These are phyloP conservation scores for Magallana nippona DNA, from an alignment of 2,888 invertebrate species.

Conservation along the genomic window DNA sequence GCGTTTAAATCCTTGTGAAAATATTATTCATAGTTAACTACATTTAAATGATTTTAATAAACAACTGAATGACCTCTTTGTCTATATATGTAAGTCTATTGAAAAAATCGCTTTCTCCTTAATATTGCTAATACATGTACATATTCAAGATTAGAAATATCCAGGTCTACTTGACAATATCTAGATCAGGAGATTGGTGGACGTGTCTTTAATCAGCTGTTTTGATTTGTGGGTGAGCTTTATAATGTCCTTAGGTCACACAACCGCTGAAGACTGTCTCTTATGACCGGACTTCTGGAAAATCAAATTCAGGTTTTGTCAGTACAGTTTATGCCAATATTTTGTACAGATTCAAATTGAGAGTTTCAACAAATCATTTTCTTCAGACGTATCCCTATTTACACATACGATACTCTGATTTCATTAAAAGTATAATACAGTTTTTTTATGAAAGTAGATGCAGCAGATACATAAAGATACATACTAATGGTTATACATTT, in stretches of 20 bases:
- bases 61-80: too few species aligned
- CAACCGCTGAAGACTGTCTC: not conserved
- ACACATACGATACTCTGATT: too few species aligned
- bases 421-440: too few species aligned
- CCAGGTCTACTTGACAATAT: not conserved
- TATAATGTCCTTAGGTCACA: not conserved
- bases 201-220: not conserved
- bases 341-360: not conserved
- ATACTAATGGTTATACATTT: too few species aligned
- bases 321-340: not conserved
- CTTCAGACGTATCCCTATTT: too few species aligned
- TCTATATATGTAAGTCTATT: too few species aligned
- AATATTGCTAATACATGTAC: too few species aligned
- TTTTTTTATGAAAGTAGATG: too few species aligned
- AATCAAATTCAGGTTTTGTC: not conserved
- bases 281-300: slow-evolving; percentile 21
- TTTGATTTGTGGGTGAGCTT: not conserved
- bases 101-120: too few species aligned
- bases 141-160: not conserved
- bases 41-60: not conserved
- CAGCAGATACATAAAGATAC: too few species aligned
- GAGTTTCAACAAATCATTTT: not conserved
- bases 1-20: not conserved
- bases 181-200: not conserved
- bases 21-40: not conserved